phyloP scores from a whole-genome alignment of 2,797 vertebrate genomes.

The Apogon hyalosoma region DNA sequence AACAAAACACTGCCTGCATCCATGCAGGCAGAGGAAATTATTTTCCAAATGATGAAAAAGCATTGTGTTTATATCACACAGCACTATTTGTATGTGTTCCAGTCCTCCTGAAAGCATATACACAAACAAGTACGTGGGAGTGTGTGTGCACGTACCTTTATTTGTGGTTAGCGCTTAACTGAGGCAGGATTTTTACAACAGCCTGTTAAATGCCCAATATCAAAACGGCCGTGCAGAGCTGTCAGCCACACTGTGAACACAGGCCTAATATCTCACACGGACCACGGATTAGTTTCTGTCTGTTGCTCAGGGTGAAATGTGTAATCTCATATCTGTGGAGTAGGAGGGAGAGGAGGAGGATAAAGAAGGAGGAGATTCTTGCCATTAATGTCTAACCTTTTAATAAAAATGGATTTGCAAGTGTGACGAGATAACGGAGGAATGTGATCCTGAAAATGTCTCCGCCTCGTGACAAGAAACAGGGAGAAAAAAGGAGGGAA shows the following conservation, averaged over 20 bases:
- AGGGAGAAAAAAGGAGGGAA: conserved; percentile 31
- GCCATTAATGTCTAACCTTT: conserved; percentile 81
- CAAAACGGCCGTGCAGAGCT: conserved; percentile 61
- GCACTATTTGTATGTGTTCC: not conserved
- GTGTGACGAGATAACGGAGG: conserved; percentile 75
- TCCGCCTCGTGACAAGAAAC: conserved; percentile 40
- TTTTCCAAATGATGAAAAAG: too few relatives aligned
- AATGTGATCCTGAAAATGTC: conserved; percentile 65
- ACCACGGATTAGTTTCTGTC: conserved; percentile 79
- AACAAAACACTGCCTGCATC: too few relatives aligned
- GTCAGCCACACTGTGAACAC: conserved; percentile 54
- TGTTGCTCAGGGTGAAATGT: conserved; percentile 79
- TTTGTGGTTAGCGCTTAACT: conserved; percentile 34
- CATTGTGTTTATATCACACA: too few relatives aligned
- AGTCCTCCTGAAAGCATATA: conserved; percentile 24
- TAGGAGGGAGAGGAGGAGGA: conserved; percentile 46
- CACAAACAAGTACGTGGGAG: conserved; percentile 14
- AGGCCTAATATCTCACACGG: conserved; percentile 63
- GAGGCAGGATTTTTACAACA: conserved; percentile 58
- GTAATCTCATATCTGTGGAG: conserved; percentile 79
- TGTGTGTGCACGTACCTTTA: conserved; percentile 11
- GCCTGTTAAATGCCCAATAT: conserved; percentile 72
- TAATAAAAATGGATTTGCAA: conserved; percentile 78
- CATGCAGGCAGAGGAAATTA: too few relatives aligned
- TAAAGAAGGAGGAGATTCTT: conserved; percentile 63